Conservation (phyloP, 2,888 invertebrate genomes). For the Autographa pulchrina region DNA sequence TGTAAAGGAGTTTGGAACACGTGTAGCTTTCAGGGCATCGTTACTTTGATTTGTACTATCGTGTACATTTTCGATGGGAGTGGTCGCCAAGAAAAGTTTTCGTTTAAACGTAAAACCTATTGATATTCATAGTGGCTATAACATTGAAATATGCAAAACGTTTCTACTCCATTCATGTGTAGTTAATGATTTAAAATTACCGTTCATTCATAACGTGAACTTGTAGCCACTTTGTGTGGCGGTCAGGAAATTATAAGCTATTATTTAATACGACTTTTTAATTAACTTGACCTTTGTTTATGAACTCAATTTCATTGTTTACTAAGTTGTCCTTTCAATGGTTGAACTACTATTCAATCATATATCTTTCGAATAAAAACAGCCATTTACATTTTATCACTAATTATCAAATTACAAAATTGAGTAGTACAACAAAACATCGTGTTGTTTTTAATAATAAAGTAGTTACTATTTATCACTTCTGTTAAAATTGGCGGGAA, state of each 20-base stretch:
- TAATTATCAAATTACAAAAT: no score
- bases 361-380: no score
- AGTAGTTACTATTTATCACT: not conserved
- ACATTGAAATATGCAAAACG: conserved; percentile 31
- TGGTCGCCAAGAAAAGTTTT: conserved; percentile 37
- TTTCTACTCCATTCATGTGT: conserved; percentile 42
- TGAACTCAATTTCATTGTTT: not conserved
- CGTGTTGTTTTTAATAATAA: no score
- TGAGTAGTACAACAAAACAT: no score
- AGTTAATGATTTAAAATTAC: conserved; percentile 47
- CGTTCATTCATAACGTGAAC: conserved; percentile 49
- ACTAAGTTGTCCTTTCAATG: not conserved
- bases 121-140: conserved; percentile 19
- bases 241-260: conserved; percentile 16
- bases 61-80: conserved; percentile 32
- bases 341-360: no score
- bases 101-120: conserved; percentile 7
- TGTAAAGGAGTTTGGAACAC: conserved; percentile 34
- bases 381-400: no score
- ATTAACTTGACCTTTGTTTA: conserved; percentile 32
- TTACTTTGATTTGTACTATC: conserved; percentile 37
- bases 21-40: conserved; percentile 43
- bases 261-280: conserved; percentile 26
- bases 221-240: conserved; percentile 14
- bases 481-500: not conserved